These are phyloP conservation scores for Plectus sambesii DNA, from an alignment of 1,140 invertebrate species.

Conservation along the genomic window DNA sequence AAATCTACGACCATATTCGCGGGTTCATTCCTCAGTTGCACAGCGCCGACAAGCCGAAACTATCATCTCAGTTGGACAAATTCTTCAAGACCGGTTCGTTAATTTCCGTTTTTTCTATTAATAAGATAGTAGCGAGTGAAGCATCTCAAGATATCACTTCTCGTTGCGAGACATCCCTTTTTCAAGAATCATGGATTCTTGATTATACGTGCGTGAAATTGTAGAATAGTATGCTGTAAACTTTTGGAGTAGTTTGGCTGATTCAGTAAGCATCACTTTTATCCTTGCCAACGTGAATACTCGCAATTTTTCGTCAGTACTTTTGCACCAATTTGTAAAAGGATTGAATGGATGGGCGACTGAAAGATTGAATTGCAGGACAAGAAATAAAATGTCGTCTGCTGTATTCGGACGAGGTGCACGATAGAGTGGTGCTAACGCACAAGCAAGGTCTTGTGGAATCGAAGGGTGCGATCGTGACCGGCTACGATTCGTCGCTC, in stretches of 20 bases:
- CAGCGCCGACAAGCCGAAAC: constrained; percentile 22
- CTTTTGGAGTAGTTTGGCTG: too few relatives aligned
- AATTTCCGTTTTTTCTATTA: neutral
- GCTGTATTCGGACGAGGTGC: constrained; percentile 19
- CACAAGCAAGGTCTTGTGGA: constrained; percentile 29
- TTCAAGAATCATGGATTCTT: too few relatives aligned
- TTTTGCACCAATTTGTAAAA: too few relatives aligned
- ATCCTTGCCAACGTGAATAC: too few relatives aligned
- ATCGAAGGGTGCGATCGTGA: constrained; percentile 11
- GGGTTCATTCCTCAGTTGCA: constrained; percentile 30
- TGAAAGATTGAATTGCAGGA: constrained; percentile 25
- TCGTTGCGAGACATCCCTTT: too few relatives aligned
- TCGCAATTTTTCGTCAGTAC: too few relatives aligned
- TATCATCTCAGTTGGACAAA: constrained; percentile 22
- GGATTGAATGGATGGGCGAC: too few relatives aligned
- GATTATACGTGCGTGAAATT: too few relatives aligned
- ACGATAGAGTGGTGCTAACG: constrained; percentile 26
- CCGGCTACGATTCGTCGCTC: constrained; percentile 6
- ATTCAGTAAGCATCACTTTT: too few relatives aligned
- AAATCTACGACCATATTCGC: constrained; percentile 19
- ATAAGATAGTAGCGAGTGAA: too few relatives aligned
- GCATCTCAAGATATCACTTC: too few relatives aligned
- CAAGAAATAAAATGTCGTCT: constrained; percentile 34
- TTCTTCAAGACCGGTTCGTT: constrained; percentile 26
- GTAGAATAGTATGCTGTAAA: too few relatives aligned